Evolutionary conservation across 2,797 vertebrate species (phyloP).

Genomic region (Phataginus tetradactyla): DNA sequence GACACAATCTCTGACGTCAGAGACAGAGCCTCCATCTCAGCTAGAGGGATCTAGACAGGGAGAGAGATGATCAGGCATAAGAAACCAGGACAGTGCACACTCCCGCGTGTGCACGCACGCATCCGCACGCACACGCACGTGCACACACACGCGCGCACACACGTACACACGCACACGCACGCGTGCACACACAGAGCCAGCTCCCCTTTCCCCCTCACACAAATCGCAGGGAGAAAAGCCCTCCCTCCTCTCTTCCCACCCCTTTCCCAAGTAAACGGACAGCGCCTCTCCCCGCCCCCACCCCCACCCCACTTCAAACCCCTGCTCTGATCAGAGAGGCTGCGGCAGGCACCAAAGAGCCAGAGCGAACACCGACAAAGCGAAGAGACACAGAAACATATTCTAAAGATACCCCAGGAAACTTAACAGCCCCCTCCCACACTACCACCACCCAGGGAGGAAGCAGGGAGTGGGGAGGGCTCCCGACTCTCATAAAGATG

Average conservation of each 20-base stretch:
- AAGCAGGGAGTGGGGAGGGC: background rate
- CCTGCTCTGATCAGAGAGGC: slow-evolving; percentile 72
- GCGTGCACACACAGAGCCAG: background rate
- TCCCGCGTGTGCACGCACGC: background rate
- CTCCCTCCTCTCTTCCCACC: slow-evolving; percentile 41
- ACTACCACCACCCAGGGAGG: slow-evolving; percentile 48
- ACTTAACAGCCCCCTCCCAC: slow-evolving; percentile 64
- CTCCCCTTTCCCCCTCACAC: slow-evolving; percentile 39
- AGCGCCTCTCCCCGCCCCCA: background rate
- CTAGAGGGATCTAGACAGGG: slow-evolving; percentile 98
- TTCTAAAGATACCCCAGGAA: slow-evolving; percentile 66
- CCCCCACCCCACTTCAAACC: slow-evolving; percentile 35
- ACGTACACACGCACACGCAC: background rate
- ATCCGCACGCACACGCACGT: background rate
- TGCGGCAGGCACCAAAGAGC: slow-evolving; percentile 59
- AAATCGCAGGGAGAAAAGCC: background rate
- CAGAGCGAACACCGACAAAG: slow-evolving; percentile 69
- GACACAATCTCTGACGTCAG: slow-evolving; percentile 95
- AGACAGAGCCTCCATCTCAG: slow-evolving; percentile 99
- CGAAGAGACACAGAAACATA: slow-evolving; percentile 35
- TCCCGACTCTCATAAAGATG: slow-evolving; percentile 59
- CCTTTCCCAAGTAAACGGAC: background rate
- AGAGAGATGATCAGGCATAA: slow-evolving; percentile 95
- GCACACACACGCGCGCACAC: background rate
- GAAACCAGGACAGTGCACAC: slow-evolving; percentile 86